Evolutionary conservation across 2,797 vertebrate species (phyloP), one percentile per base, ranked within the genome.

Genomic region (Chelon labrosus): DNA sequence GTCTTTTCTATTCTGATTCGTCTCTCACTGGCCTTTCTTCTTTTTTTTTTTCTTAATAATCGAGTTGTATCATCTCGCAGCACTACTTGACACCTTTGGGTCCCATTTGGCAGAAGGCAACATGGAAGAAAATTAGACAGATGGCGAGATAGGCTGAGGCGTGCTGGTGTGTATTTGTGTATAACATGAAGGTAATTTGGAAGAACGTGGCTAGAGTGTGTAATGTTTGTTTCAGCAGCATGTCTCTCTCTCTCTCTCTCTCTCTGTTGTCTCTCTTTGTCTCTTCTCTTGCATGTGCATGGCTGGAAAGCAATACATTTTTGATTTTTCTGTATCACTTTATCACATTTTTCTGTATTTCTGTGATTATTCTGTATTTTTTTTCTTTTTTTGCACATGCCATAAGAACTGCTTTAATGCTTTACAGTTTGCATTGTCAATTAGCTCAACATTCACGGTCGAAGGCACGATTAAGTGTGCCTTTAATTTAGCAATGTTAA

Each of bases 111-210:
- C 41, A 39, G 55, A 72, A 52, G 44, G 55, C 53, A 37, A 52
- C 60, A 49, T 66, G 44, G 60, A 66, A 31, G 49, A 61, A 55
- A 60, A 82, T 31, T 37, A 73, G 74, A 73, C 76, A 82, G 70
- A 84, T 87, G 85, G 71, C 56, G 31, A 55, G 38, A 22, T 55
- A 65, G 41, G 14, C 31, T 31, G 66, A 65, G 38, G 13, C 41
- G 16, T 41, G 10, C 35, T 63, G 54, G 31, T 73, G 10, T 61
- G 41, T 41, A n/a, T 71, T 14, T 22, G 64, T 39, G 31, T 31
- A 51, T 20, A 19, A 37, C 31, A 55, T 55, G 25, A 20, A 49
- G 37, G 27, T 37, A 22, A 38, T 25, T 35, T 62, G 0, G 3
- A 20, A 35, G 35, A 22, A 3, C 22, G 22, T 22, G 22, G 22